Conservation (phyloP, 1,140 invertebrate species). For the Drosophila fuyamai region DNA sequence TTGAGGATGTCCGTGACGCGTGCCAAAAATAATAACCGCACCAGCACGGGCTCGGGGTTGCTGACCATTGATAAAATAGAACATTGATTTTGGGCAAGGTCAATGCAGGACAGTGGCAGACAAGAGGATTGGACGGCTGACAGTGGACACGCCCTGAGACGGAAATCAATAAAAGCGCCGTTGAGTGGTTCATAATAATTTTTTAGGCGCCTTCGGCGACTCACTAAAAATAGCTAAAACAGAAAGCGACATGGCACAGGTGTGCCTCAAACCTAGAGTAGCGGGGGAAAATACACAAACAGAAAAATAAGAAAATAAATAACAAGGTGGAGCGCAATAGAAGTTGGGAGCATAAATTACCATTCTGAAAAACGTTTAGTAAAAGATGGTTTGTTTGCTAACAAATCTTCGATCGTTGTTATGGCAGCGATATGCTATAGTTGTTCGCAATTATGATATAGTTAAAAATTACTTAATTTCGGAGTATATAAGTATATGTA, state of each 20-base stretch:
- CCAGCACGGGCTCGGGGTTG: conserved; percentile 32
- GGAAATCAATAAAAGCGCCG: conserved; percentile 65
- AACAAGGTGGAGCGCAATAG: no score
- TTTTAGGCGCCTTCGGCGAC: conserved; percentile 61
- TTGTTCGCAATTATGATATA: no score
- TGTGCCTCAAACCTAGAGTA: conserved; percentile 34
- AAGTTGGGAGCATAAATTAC: no score
- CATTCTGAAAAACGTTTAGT: no score
- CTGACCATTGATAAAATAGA: conserved; percentile 63
- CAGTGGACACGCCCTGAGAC: conserved; percentile 28
- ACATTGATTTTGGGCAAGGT: conserved; percentile 72
- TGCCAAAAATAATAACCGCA: conserved; percentile 81
- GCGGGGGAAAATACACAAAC: background rate
- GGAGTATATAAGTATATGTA: no score
- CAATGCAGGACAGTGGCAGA: conserved; percentile 9
- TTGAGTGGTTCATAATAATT: conserved; percentile 59
- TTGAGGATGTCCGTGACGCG: conserved; percentile 62
- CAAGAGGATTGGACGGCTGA: conserved; percentile 24
- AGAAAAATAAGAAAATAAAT: background rate
- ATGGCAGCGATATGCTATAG: no score
- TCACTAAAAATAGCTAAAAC: conserved; percentile 58
- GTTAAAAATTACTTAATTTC: no score
- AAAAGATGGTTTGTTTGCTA: no score
- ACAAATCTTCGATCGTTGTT: no score
- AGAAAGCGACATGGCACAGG: conserved; percentile 35